Conservation (phyloP, 2,888 invertebrate genomes). For the Tenodera sinensis region DNA sequence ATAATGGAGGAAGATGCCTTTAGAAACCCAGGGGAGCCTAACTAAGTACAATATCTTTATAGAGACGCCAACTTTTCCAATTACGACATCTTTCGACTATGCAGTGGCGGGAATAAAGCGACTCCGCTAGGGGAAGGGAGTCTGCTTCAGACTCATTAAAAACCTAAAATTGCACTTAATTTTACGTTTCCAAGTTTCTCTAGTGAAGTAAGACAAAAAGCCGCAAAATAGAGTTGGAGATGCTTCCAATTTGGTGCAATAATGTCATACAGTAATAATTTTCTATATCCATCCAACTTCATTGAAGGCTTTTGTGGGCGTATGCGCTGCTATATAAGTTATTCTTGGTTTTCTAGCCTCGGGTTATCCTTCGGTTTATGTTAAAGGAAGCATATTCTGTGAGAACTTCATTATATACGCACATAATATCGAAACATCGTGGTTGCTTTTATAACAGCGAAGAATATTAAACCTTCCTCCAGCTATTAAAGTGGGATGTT, state of each 20-base stretch:
- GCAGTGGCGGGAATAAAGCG: neutral
- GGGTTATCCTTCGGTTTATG: neutral
- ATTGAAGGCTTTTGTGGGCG: neutral
- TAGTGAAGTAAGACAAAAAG: neutral
- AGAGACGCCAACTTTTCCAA: constrained; percentile 8
- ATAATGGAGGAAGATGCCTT: neutral
- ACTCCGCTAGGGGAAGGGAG: neutral
- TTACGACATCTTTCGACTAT: neutral
- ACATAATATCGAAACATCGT: no score
- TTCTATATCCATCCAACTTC: neutral
- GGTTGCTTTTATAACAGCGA: no score
- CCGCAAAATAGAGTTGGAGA: neutral
- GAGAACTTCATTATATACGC: no score
- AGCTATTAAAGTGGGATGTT: no score
- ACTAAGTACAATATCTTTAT: neutral
- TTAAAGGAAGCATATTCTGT: no score
- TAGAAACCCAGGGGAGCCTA: neutral
- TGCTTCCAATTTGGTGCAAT: neutral
- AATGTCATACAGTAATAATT: neutral
- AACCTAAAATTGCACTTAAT: neutral
- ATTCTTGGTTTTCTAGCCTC: neutral
- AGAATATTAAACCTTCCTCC: no score
- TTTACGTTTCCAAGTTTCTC: neutral
- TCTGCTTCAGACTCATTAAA: neutral
- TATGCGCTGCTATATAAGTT: neutral